phyloP scores from a whole-genome alignment of 2,888 invertebrate species.

The Amphipoea oculea region DNA sequence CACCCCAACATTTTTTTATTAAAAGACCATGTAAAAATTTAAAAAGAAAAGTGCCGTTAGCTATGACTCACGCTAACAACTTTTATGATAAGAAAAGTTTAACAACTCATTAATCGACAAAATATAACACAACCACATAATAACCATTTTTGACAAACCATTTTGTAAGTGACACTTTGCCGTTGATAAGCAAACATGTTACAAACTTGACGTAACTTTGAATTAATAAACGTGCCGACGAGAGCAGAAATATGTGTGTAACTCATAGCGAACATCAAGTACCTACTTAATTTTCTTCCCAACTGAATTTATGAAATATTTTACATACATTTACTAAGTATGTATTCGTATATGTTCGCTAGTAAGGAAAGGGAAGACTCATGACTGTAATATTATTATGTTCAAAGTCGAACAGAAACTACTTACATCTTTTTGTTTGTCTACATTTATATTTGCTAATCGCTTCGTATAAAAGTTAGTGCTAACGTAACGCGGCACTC shows the following conservation, averaged over 20 bases:
- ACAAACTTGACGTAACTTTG: conserved; percentile 4
- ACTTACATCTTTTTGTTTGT: not conserved
- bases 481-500: not conserved
- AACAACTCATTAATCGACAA: not conserved
- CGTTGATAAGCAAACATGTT: not conserved
- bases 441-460: not conserved
- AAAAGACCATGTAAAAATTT: not conserved
- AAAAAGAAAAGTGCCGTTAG: not conserved
- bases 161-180: not conserved
- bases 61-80: not conserved
- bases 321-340: conserved; percentile 5
- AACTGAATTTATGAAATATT: conserved; percentile 28
- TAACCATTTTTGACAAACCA: not conserved
- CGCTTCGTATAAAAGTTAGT: not conserved
- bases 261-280: conserved; percentile 23
- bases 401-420: not conserved
- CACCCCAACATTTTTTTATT: not conserved
- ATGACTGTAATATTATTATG: not conserved
- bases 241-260: conserved; percentile 8
- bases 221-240: conserved; percentile 13
- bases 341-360: not conserved
- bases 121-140: not conserved
- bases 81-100: not conserved
- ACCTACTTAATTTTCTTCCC: conserved; percentile 9
- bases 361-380: not conserved